phyloP scores from a whole-genome alignment of 2,888 invertebrate genomes.

The Trichopria drosophilae region DNA sequence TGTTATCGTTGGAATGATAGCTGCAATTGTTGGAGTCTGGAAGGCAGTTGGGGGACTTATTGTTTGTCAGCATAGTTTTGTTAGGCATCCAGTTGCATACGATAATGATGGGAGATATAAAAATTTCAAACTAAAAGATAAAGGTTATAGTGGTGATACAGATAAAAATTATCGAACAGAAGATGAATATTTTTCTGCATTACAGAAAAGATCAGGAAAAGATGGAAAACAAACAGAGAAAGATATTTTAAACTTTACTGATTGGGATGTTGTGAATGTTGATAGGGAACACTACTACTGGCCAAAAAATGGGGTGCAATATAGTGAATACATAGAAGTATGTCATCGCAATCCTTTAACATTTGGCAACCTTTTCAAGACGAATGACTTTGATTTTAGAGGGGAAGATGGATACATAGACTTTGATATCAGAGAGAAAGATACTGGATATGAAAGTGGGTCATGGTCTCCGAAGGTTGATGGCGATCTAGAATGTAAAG shows the following conservation, averaged over 20 bases:
- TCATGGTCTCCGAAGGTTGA: constrained; percentile 24
- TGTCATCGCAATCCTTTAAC: constrained; percentile 23
- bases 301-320: constrained; percentile 24
- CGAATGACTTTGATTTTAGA: too few relatives aligned
- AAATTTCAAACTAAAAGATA: constrained; percentile 20
- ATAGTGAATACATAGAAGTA: constrained; percentile 25
- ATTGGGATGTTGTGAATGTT: constrained; percentile 9
- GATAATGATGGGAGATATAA: constrained; percentile 26
- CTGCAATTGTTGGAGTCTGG: constrained; percentile 27
- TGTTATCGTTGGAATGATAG: constrained; percentile 27
- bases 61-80: constrained; percentile 29
- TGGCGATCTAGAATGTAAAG: constrained; percentile 22
- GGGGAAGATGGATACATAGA: constrained; percentile 22
- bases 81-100: constrained; percentile 27
- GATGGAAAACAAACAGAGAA: constrained; percentile 21
- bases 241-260: constrained; percentile 14
- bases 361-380: constrained; percentile 20
- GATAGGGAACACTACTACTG: constrained; percentile 14
- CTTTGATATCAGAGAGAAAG: constrained; percentile 24
- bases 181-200: constrained; percentile 23
- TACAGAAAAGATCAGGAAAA: constrained; percentile 21
- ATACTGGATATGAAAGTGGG: constrained; percentile 21
- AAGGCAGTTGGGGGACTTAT: constrained; percentile 26
- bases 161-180: constrained; percentile 24
- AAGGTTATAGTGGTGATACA: constrained; percentile 22